Evolutionary conservation across 2,113 vertebrate genomes (phyloP).

Genomic region (Salvelinus alpinus): DNA sequence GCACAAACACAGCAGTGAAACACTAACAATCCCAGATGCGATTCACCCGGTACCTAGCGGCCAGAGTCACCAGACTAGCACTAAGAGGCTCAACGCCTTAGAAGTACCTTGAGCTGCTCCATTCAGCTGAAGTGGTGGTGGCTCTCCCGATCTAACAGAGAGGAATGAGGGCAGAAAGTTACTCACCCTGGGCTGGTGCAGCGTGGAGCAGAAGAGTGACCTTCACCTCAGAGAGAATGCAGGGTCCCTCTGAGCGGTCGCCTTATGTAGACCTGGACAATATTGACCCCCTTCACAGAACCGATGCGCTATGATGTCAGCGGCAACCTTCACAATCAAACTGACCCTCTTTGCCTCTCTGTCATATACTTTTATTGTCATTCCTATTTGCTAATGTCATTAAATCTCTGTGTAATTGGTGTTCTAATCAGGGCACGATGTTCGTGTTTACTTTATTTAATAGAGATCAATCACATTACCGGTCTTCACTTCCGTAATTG

Average conservation of each 20-base stretch:
- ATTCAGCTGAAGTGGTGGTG: too few relatives aligned
- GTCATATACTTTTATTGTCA: constrained; percentile 49
- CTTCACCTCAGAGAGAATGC: constrained; percentile 5
- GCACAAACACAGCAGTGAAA: neutral
- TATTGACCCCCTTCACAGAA: constrained; percentile 27
- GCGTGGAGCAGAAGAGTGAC: neutral
- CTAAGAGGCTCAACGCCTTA: too few relatives aligned
- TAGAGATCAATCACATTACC: constrained; percentile 51
- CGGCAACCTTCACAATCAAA: constrained; percentile 13
- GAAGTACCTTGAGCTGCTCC: too few relatives aligned
- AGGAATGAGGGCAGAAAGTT: neutral
- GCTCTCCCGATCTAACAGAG: too few relatives aligned
- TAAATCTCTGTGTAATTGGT: constrained; percentile 34
- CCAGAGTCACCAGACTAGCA: neutral
- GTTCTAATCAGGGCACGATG: constrained; percentile 23
- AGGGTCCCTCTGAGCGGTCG: neutral
- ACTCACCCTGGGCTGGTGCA: constrained; percentile 16
- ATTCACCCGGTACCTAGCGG: neutral
- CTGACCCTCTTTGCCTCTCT: neutral
- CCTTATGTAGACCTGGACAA: constrained; percentile 41
- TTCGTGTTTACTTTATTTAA: constrained; percentile 41
- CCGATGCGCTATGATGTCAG: constrained; percentile 24
- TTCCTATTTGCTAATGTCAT: constrained; percentile 63
- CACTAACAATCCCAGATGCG: neutral
- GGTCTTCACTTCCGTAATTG: constrained; percentile 58